Evolutionary conservation across 2,888 invertebrate species (phyloP).

Genomic region (Drosophila melanosoma): DNA sequence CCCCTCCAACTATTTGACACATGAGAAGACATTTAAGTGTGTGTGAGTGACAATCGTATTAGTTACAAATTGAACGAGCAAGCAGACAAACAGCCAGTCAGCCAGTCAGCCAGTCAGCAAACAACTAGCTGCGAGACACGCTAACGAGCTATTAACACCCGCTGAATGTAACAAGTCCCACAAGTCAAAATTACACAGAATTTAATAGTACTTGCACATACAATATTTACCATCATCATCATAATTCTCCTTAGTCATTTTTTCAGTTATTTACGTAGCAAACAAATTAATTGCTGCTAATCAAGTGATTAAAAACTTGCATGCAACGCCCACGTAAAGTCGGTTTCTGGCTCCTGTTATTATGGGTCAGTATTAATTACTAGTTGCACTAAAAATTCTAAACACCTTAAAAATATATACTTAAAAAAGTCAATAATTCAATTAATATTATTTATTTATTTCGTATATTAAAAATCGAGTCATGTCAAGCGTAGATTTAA

Average conservation of each 20-base stretch:
- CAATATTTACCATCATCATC: not conserved
- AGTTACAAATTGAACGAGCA: constrained; percentile 67
- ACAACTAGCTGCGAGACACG: constrained; percentile 55
- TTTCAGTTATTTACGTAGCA: constrained; percentile 47
- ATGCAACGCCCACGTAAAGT: constrained; percentile 54
- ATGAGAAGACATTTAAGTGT: constrained; percentile 24
- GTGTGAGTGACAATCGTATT: constrained; percentile 73
- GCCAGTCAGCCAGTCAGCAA: constrained; percentile 18
- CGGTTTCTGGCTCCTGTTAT: constrained; percentile 39
- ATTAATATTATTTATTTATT: not conserved
- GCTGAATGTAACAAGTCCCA: constrained; percentile 47
- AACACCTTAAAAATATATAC: not conserved
- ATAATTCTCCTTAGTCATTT: not conserved
- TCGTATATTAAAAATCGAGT: not conserved
- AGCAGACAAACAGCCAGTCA: constrained; percentile 4
- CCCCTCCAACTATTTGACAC: constrained; percentile 23
- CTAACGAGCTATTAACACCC: constrained; percentile 72
- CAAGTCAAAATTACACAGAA: constrained; percentile 39
- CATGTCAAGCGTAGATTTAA: not conserved
- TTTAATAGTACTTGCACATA: constrained; percentile 1
- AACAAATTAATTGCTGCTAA: constrained; percentile 68
- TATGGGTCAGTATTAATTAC: constrained; percentile 63
- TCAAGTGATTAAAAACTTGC: constrained; percentile 74
- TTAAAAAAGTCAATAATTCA: too few relatives aligned
- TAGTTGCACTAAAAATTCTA: constrained; percentile 49